phyloP scores from a whole-genome alignment of 2,888 invertebrate species.

The Synergus gifuensis region DNA sequence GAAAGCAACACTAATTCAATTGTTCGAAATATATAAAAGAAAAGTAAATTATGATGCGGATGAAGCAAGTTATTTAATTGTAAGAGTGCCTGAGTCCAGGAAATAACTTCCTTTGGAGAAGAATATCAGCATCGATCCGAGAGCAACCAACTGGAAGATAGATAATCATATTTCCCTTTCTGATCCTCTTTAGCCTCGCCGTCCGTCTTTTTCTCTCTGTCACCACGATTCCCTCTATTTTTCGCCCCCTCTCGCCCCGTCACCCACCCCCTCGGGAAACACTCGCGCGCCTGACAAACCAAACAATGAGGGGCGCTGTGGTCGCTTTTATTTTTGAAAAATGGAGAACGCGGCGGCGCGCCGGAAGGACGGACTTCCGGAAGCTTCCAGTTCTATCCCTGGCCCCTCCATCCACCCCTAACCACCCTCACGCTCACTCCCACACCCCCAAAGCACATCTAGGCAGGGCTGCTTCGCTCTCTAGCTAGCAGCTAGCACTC shows the following conservation, averaged over 20 bases:
- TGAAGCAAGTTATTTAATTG: no score
- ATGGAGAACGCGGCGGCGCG: conserved; percentile 70
- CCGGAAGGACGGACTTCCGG: conserved; percentile 74
- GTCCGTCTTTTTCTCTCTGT: conserved; percentile 34
- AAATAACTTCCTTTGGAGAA: not conserved
- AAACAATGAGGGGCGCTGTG: conserved; percentile 72
- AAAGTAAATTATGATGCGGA: no score
- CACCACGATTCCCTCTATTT: conserved; percentile 44
- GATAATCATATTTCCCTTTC: conserved; percentile 23
- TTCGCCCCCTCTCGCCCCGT: conserved; percentile 44
- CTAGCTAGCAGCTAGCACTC: conserved; percentile 64
- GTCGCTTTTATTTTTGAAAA: conserved; percentile 76
- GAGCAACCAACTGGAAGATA: not conserved
- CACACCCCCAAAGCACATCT: conserved; percentile 75
- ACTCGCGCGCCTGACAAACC: conserved; percentile 62
- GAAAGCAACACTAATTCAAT: no score
- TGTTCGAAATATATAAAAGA: no score
- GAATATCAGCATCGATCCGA: not conserved
- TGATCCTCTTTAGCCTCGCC: conserved; percentile 10
- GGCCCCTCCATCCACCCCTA: conserved; percentile 58
- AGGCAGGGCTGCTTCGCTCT: conserved; percentile 59
- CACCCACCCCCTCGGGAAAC: conserved; percentile 43
- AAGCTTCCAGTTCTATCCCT: conserved; percentile 60
- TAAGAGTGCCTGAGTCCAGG: no score
- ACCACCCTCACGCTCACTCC: conserved; percentile 77